phyloP scores from a whole-genome alignment of 2,888 invertebrate genomes.

The Hymenopus coronatus region DNA sequence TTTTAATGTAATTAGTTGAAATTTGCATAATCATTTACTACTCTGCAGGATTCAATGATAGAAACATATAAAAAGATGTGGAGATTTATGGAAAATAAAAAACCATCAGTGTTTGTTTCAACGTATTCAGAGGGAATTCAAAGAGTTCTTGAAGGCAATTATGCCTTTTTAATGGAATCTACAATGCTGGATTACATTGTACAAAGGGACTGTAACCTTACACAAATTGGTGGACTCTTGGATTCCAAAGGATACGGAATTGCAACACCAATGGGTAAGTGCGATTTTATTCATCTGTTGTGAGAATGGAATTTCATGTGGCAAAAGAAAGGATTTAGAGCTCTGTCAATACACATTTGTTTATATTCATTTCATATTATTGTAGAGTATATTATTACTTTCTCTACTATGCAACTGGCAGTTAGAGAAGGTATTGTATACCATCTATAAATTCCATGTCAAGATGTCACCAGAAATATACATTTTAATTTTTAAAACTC shows the following conservation, averaged over 20 bases:
- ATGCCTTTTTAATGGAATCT: slow-evolving; percentile 88
- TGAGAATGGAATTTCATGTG: no score
- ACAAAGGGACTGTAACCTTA: slow-evolving; percentile 79
- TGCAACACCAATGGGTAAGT: slow-evolving; percentile 61
- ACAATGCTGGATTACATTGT: slow-evolving; percentile 82
- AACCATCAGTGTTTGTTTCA: slow-evolving; percentile 68
- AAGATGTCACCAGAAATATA: no score
- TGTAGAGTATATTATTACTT: no score
- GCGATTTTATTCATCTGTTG: not conserved
- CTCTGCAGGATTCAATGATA: slow-evolving; percentile 69
- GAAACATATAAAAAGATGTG: slow-evolving; percentile 80
- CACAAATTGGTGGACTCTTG: slow-evolving; percentile 79
- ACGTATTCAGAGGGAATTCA: slow-evolving; percentile 76
- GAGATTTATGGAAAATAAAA: slow-evolving; percentile 73
- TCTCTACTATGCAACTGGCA: no score
- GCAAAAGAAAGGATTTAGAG: no score
- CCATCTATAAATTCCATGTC: no score
- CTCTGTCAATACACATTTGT: no score
- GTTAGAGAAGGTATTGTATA: no score
- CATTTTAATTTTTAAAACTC: no score
- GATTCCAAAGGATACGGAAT: slow-evolving; percentile 80
- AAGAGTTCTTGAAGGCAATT: slow-evolving; percentile 72
- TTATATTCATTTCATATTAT: no score
- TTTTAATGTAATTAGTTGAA: not conserved
- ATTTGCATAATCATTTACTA: not conserved